phyloP scores from a whole-genome alignment of 2,888 invertebrate genomes.

The Lasioglossum oenotherae region DNA sequence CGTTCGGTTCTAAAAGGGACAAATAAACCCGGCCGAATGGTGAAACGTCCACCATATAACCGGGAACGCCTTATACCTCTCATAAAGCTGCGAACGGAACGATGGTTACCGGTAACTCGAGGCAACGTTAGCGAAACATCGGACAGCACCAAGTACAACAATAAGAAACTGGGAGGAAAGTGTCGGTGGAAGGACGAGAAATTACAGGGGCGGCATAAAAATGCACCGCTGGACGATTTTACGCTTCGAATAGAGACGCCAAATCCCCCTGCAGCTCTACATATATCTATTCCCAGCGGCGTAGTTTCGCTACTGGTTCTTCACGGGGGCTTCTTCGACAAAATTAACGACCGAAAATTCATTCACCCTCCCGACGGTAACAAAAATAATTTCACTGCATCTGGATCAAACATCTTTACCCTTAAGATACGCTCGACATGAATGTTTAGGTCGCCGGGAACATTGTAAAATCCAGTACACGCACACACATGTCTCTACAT shows the following conservation, averaged over 20 bases:
- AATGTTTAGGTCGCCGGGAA: neutral
- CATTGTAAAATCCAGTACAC: neutral
- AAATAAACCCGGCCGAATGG: neutral
- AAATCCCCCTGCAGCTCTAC: constrained; percentile 58
- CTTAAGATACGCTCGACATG: neutral
- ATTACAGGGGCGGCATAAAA: constrained; percentile 73
- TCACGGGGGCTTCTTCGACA: neutral
- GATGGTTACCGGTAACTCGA: constrained; percentile 28
- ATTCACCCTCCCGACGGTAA: neutral
- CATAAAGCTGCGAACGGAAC: constrained; percentile 35
- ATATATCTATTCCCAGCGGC: constrained; percentile 36
- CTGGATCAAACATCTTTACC: neutral
- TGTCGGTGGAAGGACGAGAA: constrained; percentile 64
- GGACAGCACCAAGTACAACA: constrained; percentile 34
- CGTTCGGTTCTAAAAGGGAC: constrained; percentile 7
- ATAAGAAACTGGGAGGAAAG: constrained; percentile 60
- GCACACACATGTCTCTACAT: neutral
- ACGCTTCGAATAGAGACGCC: constrained; percentile 70
- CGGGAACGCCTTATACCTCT: constrained; percentile 31
- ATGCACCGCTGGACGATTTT: constrained; percentile 77
- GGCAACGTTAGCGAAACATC: constrained; percentile 56
- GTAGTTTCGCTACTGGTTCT: neutral
- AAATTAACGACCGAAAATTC: neutral
- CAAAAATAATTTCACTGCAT: neutral
- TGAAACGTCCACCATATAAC: constrained; percentile 14